Conservation (phyloP, 2,113 vertebrate species). For the Corydoras maculifer region DNA sequence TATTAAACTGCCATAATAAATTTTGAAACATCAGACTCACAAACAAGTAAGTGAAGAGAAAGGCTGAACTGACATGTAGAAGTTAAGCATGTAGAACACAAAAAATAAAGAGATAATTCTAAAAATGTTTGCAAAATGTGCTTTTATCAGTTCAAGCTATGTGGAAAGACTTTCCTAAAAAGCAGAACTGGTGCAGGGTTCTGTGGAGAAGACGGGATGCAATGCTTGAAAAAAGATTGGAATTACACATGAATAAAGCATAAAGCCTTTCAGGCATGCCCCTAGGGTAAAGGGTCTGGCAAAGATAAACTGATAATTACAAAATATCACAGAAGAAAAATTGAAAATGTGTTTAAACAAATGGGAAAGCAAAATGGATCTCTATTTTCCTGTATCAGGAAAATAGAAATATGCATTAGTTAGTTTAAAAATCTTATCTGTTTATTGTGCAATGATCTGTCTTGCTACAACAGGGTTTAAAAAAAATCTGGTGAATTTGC, state of each 20-base stretch:
- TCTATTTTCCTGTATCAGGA: too few species aligned
- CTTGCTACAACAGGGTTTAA: too few species aligned
- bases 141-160: too few species aligned
- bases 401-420: too few species aligned
- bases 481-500: too few species aligned
- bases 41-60: too few species aligned
- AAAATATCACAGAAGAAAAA: constrained; percentile 25
- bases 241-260: constrained; percentile 44
- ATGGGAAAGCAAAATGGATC: constrained; percentile 23
- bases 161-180: neutral
- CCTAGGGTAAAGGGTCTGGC: constrained; percentile 17
- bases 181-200: constrained; percentile 3
- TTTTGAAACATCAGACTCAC: too few species aligned
- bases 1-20: constrained; percentile 5
- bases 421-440: too few species aligned
- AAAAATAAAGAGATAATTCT: neutral
- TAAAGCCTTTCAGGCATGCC: constrained; percentile 33
- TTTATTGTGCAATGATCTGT: too few species aligned
- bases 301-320: constrained; percentile 41
- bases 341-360: constrained; percentile 27
- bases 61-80: neutral
- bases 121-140: too few species aligned
- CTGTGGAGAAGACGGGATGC: neutral
- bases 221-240: constrained; percentile 30
- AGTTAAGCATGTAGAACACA: neutral